Evolutionary conservation across 1,140 invertebrate genomes (phyloP).

Genomic region (Plectrocnemia conspersa): DNA sequence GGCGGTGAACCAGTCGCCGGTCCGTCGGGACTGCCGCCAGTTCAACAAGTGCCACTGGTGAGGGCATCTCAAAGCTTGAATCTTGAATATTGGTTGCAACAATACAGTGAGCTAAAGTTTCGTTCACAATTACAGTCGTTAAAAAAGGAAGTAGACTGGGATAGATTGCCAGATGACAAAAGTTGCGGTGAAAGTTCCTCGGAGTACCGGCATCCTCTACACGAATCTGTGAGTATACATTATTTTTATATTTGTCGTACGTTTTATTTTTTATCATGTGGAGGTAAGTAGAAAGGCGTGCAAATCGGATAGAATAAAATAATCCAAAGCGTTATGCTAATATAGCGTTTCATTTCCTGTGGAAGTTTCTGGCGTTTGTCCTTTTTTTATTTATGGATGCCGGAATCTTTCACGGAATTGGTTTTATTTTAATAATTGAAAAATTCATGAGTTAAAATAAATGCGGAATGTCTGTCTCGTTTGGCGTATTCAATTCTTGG

Average conservation of each 20-base stretch:
- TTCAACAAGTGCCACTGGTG: conserved; percentile 82
- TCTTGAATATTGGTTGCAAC: background rate
- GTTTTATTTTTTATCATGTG: conserved; percentile 25
- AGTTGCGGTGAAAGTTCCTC: conserved; percentile 69
- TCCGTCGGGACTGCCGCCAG: conserved; percentile 72
- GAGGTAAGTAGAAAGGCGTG: conserved; percentile 7
- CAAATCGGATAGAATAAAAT: too few relatives aligned
- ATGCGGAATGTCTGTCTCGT: too few relatives aligned
- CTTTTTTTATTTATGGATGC: too few relatives aligned
- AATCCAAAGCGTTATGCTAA: too few relatives aligned
- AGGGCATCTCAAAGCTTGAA: conserved; percentile 38
- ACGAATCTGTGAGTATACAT: conserved; percentile 74
- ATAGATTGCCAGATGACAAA: conserved; percentile 68
- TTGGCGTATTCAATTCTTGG: too few relatives aligned
- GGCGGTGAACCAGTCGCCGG: conserved; percentile 66
- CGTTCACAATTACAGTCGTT: conserved; percentile 61
- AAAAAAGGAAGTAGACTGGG: conserved; percentile 85
- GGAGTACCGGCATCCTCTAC: conserved; percentile 68
- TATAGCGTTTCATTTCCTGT: too few relatives aligned
- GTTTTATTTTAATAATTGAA: too few relatives aligned
- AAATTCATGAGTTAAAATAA: too few relatives aligned
- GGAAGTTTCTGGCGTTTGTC: too few relatives aligned
- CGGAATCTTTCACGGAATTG: too few relatives aligned
- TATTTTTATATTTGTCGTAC: conserved; percentile 15
- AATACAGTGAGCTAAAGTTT: conserved; percentile 34